Evolutionary conservation across 2,797 vertebrate species (phyloP).

Genomic region (Poecilia velifera): DNA sequence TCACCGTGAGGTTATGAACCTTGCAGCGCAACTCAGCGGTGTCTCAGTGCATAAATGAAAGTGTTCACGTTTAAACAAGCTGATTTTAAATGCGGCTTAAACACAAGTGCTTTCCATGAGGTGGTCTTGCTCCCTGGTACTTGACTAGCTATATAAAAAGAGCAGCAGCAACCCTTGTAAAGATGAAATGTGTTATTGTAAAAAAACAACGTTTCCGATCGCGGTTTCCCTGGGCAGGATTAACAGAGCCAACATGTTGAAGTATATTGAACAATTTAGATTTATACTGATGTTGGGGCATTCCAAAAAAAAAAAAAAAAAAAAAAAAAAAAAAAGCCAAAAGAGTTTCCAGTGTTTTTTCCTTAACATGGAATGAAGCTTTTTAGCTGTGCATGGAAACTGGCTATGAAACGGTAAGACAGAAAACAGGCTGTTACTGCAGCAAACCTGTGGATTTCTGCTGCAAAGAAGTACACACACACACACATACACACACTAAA

Average conservation of each 20-base stretch:
- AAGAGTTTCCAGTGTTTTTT: constrained; percentile 49
- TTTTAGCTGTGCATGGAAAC: constrained; percentile 48
- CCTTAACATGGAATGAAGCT: constrained; percentile 39
- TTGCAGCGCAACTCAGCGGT: constrained; percentile 12
- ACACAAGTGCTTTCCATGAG: constrained; percentile 30
- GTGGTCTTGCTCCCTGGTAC: constrained; percentile 47
- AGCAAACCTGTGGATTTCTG: constrained; percentile 47
- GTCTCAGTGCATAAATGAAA: constrained; percentile 3
- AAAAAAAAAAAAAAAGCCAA: too few relatives aligned
- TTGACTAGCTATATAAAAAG: constrained; percentile 33
- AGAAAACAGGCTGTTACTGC: constrained; percentile 46
- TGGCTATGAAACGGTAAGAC: constrained; percentile 56
- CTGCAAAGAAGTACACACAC: constrained; percentile 47
- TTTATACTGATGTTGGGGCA: constrained; percentile 51
- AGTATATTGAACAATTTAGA: constrained; percentile 60
- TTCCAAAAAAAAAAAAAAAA: constrained; percentile 24
- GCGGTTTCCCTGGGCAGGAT: constrained; percentile 45
- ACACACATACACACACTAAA: constrained; percentile 17
- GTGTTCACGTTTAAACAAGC: constrained; percentile 2
- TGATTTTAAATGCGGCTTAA: constrained; percentile 18
- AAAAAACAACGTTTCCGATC: constrained; percentile 67
- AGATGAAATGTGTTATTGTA: constrained; percentile 63
- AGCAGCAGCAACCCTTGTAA: constrained; percentile 63
- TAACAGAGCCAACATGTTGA: constrained; percentile 51
- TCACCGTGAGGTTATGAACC: constrained; percentile 42